These are phyloP conservation scores for Camponotus fellah DNA, from an alignment of 2,888 invertebrate genomes.

Conservation along the genomic window DNA sequence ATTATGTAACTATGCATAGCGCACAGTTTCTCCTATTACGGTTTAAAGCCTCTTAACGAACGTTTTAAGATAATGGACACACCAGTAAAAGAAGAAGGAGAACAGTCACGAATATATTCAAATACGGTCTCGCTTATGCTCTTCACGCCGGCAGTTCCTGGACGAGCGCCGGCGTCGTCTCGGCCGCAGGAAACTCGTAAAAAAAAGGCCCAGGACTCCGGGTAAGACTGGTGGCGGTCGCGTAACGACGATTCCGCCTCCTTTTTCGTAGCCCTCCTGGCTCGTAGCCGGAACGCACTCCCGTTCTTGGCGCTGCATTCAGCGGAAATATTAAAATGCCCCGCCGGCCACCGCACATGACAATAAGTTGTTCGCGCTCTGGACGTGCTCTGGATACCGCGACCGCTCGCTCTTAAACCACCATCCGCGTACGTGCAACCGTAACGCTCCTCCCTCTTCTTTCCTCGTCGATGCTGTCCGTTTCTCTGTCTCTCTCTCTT, in stretches of 20 bases:
- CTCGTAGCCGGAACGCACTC: slow-evolving; percentile 53
- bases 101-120: slow-evolving; percentile 58
- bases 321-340: slow-evolving; percentile 83
- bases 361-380: slow-evolving; percentile 80
- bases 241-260: slow-evolving; percentile 68
- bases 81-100: neutral
- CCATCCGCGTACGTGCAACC: slow-evolving; percentile 70
- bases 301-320: slow-evolving; percentile 66
- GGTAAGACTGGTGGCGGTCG: slow-evolving; percentile 75
- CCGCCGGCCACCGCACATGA: slow-evolving; percentile 78
- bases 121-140: slow-evolving; percentile 68
- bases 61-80: slow-evolving; percentile 44
- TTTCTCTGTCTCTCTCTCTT: too few species aligned
- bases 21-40: slow-evolving; percentile 9
- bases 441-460: neutral
- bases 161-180: slow-evolving; percentile 57
- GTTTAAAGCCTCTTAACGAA: slow-evolving; percentile 41
- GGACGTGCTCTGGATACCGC: slow-evolving; percentile 84
- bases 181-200: slow-evolving; percentile 57
- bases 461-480: slow-evolving; percentile 9
- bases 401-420: slow-evolving; percentile 76
- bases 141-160: slow-evolving; percentile 68
- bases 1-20: slow-evolving; percentile 22
- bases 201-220: slow-evolving; percentile 60
- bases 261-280: slow-evolving; percentile 54